A percentile compares a stretch with the other conserved stretches of the same genome.
These are phyloP conservation scores for Campoplex capitator DNA, from an alignment of 2,888 invertebrate genomes.

Conservation along the genomic window DNA sequence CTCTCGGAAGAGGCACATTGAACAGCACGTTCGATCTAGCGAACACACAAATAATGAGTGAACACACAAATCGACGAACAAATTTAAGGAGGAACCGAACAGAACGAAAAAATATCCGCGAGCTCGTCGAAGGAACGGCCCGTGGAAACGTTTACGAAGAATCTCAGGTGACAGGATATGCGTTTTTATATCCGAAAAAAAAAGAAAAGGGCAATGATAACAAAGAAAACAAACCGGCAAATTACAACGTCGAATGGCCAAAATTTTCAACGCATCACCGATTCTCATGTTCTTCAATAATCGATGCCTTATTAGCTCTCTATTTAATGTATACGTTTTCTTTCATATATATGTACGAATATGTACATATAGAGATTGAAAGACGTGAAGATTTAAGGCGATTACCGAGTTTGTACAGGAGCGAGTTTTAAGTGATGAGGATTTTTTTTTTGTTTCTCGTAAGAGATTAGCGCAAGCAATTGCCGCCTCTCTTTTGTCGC, in stretches of 20 bases:
- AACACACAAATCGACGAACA: slow-evolving; percentile 3
- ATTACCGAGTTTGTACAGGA: slow-evolving; percentile 38
- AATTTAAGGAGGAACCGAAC: background rate
- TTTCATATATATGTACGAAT: slow-evolving; percentile 17
- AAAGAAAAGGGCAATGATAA: background rate
- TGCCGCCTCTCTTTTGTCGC: slow-evolving; percentile 64
- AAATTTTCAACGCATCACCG: slow-evolving; percentile 47
- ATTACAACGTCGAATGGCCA: slow-evolving; percentile 4
- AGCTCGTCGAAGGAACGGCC: background rate
- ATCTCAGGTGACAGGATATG: slow-evolving; percentile 53
- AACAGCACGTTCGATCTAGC: slow-evolving; percentile 45
- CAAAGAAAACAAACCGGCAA: background rate
- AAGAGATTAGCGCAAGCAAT: slow-evolving; percentile 50
- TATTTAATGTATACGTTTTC: slow-evolving; percentile 52
- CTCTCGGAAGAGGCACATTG: slow-evolving; percentile 88
- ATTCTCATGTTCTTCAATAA: slow-evolving; percentile 63
- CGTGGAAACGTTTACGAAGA: slow-evolving; percentile 32
- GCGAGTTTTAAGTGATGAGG: slow-evolving; percentile 56
- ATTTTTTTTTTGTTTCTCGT: slow-evolving; percentile 43
- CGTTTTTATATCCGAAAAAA: slow-evolving; percentile 57
- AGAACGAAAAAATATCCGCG: background rate
- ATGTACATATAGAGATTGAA: slow-evolving; percentile 22
- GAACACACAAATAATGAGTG: slow-evolving; percentile 10
- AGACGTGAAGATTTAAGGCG: slow-evolving; percentile 30
- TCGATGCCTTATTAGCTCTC: slow-evolving; percentile 67